Evolutionary conservation across 1,140 invertebrate genomes (phyloP).

Genomic region (Prorops nasuta): DNA sequence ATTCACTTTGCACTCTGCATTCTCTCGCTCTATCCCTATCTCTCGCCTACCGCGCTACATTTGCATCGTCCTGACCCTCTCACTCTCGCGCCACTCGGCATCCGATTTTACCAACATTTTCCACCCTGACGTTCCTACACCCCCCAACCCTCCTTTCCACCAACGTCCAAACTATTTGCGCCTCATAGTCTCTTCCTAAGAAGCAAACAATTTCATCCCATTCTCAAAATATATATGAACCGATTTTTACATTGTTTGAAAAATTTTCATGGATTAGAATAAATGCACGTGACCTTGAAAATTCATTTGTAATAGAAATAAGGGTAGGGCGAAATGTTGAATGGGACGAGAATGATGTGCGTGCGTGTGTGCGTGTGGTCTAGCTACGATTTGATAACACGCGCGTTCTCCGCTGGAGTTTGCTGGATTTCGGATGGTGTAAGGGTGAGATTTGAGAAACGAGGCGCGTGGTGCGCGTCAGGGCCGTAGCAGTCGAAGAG

Average conservation of each 20-base stretch:
- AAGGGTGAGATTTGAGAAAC: background rate
- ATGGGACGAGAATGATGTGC: too few species aligned
- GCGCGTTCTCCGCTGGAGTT: constrained; percentile 6
- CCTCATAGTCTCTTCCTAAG: too few species aligned
- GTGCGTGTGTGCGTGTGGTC: too few species aligned
- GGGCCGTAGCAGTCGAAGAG: constrained; percentile 9
- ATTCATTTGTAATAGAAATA: background rate
- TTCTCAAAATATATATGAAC: too few species aligned
- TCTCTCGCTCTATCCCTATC: background rate
- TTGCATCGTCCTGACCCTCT: too few species aligned
- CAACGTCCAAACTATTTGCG: background rate
- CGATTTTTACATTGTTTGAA: too few species aligned
- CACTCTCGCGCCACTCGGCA: background rate
- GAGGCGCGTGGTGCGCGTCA: constrained; percentile 15
- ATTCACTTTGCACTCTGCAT: background rate
- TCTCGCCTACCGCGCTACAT: background rate
- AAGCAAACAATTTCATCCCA: too few species aligned
- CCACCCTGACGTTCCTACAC: too few species aligned
- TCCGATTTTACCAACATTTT: background rate
- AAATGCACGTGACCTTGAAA: background rate
- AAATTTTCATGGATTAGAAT: too few species aligned
- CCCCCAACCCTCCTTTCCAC: background rate
- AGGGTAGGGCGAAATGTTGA: background rate
- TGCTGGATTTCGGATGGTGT: too few species aligned
- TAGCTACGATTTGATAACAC: constrained; percentile 12